These are phyloP conservation scores for Ephialtes manifestator DNA, from an alignment of 2,888 invertebrate genomes.

Conservation along the genomic window DNA sequence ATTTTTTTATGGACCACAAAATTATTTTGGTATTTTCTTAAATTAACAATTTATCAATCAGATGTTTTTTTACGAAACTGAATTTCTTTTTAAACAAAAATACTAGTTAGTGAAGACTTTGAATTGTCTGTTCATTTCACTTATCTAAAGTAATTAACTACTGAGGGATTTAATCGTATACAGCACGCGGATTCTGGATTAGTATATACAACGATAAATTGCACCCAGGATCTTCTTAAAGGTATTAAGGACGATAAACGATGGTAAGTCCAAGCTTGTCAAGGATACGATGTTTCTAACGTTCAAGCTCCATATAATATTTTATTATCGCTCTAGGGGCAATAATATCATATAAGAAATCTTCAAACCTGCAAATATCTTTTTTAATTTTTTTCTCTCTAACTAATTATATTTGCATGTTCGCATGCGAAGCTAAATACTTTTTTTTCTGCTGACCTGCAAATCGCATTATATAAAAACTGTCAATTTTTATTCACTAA, in stretches of 20 bases:
- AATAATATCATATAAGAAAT: neutral
- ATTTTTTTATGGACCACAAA: neutral
- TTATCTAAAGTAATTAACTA: neutral
- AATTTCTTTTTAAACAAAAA: neutral
- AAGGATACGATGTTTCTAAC: neutral
- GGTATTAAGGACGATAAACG: conserved; percentile 43
- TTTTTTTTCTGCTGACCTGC: neutral
- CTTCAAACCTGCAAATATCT: neutral
- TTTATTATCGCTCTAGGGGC: no score
- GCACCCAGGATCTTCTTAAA: neutral
- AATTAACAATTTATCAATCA: neutral
- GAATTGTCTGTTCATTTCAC: neutral
- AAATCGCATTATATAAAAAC: neutral
- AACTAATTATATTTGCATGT: neutral
- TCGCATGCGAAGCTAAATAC: neutral
- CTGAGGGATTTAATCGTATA: conserved; percentile 13
- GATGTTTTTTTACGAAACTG: neutral
- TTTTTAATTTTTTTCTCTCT: neutral
- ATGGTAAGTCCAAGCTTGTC: conserved; percentile 16
- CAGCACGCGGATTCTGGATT: conserved; percentile 36
- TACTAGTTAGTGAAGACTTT: neutral
- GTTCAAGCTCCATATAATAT: neutral
- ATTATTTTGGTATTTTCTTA: neutral
- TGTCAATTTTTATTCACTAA: neutral
- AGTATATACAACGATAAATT: conserved; percentile 34